phyloP scores from a whole-genome alignment of 2,113 vertebrate genomes.

The Carassius carassius region DNA sequence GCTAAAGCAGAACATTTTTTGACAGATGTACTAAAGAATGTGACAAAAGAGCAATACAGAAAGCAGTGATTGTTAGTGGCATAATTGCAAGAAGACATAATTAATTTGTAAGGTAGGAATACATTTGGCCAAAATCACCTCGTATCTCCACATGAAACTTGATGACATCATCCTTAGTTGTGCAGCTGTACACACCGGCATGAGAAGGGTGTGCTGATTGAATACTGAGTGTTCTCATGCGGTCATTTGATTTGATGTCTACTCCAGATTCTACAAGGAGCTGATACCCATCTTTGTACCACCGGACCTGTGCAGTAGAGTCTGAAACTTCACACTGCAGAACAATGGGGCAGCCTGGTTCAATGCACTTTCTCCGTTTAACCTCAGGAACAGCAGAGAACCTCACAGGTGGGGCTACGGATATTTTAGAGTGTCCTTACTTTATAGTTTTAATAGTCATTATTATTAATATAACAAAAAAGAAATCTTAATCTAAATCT shows the following conservation, averaged over 20 bases:
- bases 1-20: constrained; percentile 1
- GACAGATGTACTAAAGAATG: constrained; percentile 23
- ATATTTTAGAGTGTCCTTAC: constrained; percentile 66
- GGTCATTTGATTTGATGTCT: constrained; percentile 72
- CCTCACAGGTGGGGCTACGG: constrained; percentile 78
- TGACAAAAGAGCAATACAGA: constrained; percentile 55
- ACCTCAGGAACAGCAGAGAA: constrained; percentile 74
- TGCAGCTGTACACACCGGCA: constrained; percentile 77
- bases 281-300: constrained; percentile 73
- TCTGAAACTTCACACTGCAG: constrained; percentile 76
- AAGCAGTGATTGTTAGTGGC: constrained; percentile 70
- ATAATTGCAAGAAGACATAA: constrained; percentile 59
- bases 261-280: constrained; percentile 67
- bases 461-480: neutral
- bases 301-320: constrained; percentile 70
- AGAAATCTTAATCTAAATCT: too few species aligned
- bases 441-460: neutral
- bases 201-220: constrained; percentile 72
- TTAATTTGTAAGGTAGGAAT: constrained; percentile 65
- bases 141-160: constrained; percentile 79
- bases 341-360: constrained; percentile 69
- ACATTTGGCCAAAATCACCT: constrained; percentile 74
- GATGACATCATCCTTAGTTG: constrained; percentile 73
- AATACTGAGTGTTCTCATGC: constrained; percentile 72
- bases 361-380: constrained; percentile 69